Evolutionary conservation across 2,113 vertebrate species (phyloP).

Genomic region (Tyrannus savana): DNA sequence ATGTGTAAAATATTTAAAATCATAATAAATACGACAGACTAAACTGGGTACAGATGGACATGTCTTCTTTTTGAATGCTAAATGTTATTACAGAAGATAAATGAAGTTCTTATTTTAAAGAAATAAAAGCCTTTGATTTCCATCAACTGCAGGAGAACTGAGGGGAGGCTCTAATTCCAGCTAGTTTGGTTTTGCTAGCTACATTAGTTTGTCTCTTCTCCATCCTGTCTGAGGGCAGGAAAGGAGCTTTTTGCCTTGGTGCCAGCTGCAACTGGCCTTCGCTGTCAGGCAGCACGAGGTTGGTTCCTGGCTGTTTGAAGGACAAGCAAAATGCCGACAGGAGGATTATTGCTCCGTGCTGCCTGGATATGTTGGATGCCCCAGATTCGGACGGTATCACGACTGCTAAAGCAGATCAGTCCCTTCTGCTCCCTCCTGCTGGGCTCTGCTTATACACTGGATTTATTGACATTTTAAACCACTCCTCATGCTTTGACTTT

Average conservation of each 20-base stretch:
- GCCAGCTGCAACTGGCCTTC: background rate
- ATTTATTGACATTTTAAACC: background rate
- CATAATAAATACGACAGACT: background rate
- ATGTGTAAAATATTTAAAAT: background rate
- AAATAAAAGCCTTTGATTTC: background rate
- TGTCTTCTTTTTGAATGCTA: background rate
- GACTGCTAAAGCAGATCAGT: background rate
- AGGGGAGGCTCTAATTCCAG: background rate
- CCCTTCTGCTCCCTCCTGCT: background rate
- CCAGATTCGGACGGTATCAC: background rate
- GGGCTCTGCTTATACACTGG: background rate
- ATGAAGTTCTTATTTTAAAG: background rate
- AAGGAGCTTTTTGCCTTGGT: background rate
- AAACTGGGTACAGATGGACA: background rate
- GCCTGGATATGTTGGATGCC: background rate
- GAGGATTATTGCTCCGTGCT: background rate
- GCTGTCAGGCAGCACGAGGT: background rate
- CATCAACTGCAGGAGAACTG: background rate
- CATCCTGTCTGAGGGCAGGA: background rate
- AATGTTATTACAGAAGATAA: background rate
- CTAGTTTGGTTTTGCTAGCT: background rate
- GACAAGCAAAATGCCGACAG: background rate
- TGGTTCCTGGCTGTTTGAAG: background rate
- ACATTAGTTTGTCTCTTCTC: background rate
- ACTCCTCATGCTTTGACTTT: background rate